These are phyloP conservation scores for Colinus virginianus DNA, from an alignment of 2,113 vertebrate genomes.

Conservation along the genomic window DNA sequence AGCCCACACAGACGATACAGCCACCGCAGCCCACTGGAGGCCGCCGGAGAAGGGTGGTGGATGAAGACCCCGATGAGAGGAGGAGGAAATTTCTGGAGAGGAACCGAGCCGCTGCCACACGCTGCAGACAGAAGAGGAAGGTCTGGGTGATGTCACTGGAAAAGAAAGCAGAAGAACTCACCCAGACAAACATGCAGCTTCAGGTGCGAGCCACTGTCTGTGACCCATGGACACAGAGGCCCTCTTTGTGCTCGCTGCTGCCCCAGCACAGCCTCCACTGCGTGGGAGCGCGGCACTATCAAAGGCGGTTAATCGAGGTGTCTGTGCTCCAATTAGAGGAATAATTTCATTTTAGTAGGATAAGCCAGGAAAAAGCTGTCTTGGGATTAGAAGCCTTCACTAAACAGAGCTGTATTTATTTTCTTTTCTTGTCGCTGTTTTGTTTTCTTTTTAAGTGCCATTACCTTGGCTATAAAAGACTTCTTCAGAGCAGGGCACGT, in stretches of 20 bases:
- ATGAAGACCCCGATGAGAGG: conserved; percentile 97
- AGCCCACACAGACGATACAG: conserved; percentile 95
- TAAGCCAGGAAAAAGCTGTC: conserved; percentile 38
- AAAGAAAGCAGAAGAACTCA: conserved; percentile 99
- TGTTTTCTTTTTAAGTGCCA: background rate
- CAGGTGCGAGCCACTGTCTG: conserved; percentile 87
- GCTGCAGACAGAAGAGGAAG: conserved; percentile 99
- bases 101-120: conserved; percentile 95
- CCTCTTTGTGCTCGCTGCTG: conserved; percentile 53
- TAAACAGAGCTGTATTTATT: conserved; percentile 48
- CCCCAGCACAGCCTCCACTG: background rate
- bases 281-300: background rate
- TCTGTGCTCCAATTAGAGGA: conserved; percentile 47
- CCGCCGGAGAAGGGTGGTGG: conserved; percentile 92
- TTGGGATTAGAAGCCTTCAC: conserved; percentile 26
- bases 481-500: background rate
- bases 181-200: conserved; percentile 99
- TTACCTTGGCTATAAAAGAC: background rate
- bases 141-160: conserved; percentile 99
- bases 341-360: conserved; percentile 1
- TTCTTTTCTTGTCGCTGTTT: conserved; percentile 23
- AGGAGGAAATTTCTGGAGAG: conserved; percentile 97
- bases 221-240: conserved; percentile 59
- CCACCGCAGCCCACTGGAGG: conserved; percentile 91
- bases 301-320: conserved; percentile 45